phyloP scores from a whole-genome alignment of 2,888 invertebrate genomes.

The Eulithis prunata region DNA sequence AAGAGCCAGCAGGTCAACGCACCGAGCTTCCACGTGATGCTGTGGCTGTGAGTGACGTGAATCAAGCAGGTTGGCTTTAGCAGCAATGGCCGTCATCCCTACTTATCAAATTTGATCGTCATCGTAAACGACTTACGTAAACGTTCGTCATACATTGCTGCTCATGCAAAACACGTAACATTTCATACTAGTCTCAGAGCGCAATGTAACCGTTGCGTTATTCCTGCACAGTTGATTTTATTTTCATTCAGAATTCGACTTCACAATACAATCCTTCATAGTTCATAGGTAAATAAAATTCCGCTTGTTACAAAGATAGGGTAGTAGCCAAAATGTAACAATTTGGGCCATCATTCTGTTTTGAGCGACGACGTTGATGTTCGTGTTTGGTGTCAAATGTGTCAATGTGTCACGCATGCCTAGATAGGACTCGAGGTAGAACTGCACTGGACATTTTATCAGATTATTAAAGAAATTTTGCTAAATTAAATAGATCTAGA shows the following conservation, averaged over 20 bases:
- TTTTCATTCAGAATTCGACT: constrained; percentile 10
- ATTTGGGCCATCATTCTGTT: constrained; percentile 69
- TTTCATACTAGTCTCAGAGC: constrained; percentile 34
- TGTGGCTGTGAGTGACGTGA: constrained; percentile 65
- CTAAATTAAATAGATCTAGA: no score
- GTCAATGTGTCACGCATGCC: constrained; percentile 55
- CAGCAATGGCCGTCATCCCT: constrained; percentile 59
- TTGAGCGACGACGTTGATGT: constrained; percentile 50
- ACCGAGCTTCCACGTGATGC: constrained; percentile 72
- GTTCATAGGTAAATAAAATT: no score
- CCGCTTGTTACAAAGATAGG: background rate
- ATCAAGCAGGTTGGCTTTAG: constrained; percentile 47
- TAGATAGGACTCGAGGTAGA: constrained; percentile 1
- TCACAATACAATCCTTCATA: constrained; percentile 2
- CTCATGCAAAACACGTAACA: constrained; percentile 37
- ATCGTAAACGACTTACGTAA: constrained; percentile 42
- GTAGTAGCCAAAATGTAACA: constrained; percentile 65
- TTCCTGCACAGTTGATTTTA: constrained; percentile 24
- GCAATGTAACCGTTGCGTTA: constrained; percentile 43
- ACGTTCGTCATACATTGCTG: constrained; percentile 52
- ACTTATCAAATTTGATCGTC: constrained; percentile 61
- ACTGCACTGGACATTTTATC: constrained; percentile 48
- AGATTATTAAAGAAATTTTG: no score
- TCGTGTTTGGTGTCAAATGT: constrained; percentile 56
- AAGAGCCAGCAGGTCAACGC: constrained; percentile 74